Evolutionary conservation across 2,888 invertebrate species (phyloP), one percentile per base, ranked within the genome.

Genomic region (Philaethria dido): DNA sequence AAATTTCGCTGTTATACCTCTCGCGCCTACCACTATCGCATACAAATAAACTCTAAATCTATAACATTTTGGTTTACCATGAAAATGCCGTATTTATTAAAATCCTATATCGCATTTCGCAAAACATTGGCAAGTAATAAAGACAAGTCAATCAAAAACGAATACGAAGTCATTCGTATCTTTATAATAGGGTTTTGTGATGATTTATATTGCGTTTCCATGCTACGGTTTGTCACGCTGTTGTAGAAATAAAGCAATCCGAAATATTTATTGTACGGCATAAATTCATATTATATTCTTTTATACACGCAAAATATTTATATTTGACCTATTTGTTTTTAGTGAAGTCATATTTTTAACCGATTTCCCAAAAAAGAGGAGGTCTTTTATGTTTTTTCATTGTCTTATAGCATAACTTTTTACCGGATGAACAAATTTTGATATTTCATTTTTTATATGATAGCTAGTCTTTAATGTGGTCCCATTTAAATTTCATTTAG

Each of bases 121-220:
- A 14, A 36, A 36, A 54, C 36, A 54, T 14, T 36, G 36, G 36
- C 18, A 13, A 20, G 14, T 8, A 55, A 55, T 39, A 55, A 20
- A 55, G 55, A 3, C 55, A 55, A 8, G 55, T 55, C 8, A 55
- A 39, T 55, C 20, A 20, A 55, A 36, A 55, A 55, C 20, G 14
- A 55, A 55, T 39, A 39, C 55, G 39, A 39, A 55, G 1, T 20
- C 55, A 55, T 36, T 39, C 20, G n/a, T 55, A 20, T 55, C 18
- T 39, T 55, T 55, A 39, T 55, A 39, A 39, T 55, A 39, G 55
- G 14, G 39, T 22, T 57, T 20, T n/a, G 16, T 50, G 25, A n/a
- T 29, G 39, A 9, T 39, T 57, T 55, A 22, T 55, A 39, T 57
- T 57, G 9, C 5, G 39, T 22, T 39, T 57, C 22, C n/a, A 39